phyloP scores from a whole-genome alignment of 1,140 invertebrate species.

The Pantala flavescens region DNA sequence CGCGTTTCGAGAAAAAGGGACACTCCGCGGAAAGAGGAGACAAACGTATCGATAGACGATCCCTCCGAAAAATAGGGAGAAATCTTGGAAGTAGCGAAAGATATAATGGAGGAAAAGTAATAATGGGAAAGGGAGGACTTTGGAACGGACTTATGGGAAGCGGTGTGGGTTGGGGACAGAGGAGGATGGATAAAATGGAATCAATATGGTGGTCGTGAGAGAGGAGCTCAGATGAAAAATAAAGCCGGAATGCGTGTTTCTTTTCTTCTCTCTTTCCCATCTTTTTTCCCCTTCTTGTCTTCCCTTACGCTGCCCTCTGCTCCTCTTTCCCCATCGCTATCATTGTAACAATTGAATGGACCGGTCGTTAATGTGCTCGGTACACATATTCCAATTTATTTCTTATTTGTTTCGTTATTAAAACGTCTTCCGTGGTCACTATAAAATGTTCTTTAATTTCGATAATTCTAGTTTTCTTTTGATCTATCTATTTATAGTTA shows the following conservation, averaged over 20 bases:
- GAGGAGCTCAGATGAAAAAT: background rate
- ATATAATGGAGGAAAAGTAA: background rate
- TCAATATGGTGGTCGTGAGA: constrained; percentile 1
- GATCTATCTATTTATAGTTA: too few relatives aligned
- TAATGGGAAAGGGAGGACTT: background rate
- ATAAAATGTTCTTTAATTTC: too few relatives aligned
- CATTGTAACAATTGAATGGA: too few relatives aligned
- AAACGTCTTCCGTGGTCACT: too few relatives aligned
- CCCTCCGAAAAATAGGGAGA: too few relatives aligned
- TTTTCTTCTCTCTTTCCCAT: background rate
- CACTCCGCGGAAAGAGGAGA: too few relatives aligned
- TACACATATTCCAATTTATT: too few relatives aligned
- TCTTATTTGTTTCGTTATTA: too few relatives aligned
- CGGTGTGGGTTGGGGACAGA: background rate
- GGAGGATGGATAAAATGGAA: background rate
- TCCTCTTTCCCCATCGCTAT: background rate
- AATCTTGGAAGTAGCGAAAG: background rate
- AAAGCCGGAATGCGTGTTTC: background rate
- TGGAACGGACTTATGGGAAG: background rate
- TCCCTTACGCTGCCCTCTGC: background rate
- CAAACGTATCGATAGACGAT: too few relatives aligned
- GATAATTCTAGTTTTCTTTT: too few relatives aligned
- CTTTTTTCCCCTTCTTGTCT: background rate
- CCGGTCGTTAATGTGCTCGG: too few relatives aligned
- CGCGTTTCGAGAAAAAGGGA: too few relatives aligned